Percentiles rank a stretch among this genome's conserved stretches.
Conservation (phyloP, 2,797 vertebrate species). For the Lithobates pipiens region DNA sequence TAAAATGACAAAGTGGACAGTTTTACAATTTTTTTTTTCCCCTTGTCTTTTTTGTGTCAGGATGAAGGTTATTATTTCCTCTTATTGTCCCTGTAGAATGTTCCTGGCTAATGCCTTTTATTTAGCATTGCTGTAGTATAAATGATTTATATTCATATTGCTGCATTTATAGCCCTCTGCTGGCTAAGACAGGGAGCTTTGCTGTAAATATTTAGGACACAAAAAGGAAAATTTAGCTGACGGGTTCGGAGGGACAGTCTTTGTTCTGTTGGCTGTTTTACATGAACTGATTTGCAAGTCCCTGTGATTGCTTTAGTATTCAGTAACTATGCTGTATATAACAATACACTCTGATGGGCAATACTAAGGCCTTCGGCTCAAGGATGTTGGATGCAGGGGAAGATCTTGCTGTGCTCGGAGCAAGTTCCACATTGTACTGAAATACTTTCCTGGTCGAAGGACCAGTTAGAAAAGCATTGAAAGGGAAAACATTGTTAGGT, state of each 20-base stretch:
- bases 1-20: neutral
- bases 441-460: neutral
- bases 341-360: neutral
- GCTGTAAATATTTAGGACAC: constrained; percentile 33
- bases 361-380: neutral
- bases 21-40: neutral
- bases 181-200: constrained; percentile 7
- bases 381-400: neutral
- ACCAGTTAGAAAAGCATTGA: neutral
- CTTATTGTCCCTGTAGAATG: constrained; percentile 3
- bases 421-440: neutral
- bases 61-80: constrained; percentile 23
- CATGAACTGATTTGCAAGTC: neutral
- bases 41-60: neutral
- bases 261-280: neutral
- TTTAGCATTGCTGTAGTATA: neutral
- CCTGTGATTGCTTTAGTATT: neutral
- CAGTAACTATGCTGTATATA: neutral
- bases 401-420: neutral
- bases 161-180: constrained; percentile 3
- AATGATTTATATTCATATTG: constrained; percentile 28
- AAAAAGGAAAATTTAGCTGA: constrained; percentile 31
- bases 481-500: no score
- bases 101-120: constrained; percentile 11
- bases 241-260: neutral